Base-by-base conservation (phyloP, 2,113 vertebrate genomes). In the Melanostigma gelatinosum region DNA sequence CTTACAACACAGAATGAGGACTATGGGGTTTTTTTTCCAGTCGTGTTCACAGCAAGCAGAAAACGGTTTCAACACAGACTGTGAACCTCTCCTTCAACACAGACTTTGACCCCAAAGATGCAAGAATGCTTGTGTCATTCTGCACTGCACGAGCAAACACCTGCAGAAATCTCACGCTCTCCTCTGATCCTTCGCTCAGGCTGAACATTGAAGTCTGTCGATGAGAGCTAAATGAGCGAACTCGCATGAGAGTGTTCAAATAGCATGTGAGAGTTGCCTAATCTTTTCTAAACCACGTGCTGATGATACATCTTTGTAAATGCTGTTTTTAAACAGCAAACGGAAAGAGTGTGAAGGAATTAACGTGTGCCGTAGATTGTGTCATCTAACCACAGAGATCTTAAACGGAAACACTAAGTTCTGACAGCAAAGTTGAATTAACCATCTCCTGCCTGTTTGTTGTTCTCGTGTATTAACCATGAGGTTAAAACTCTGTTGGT, bases 361-460 rank as follows among this genome's bases (percentile, higher is more conserved):
- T 8, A 44, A 68, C 40, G 6, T 42, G 36, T 24, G 48, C 22
- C 12, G 16, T 36, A 32, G 64, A 57, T 75, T 75, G 75, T 65
- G 78, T 84, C 83, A 90, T 24, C n/a, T 22, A 22, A 73, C 72
- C 75, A 11, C 80, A 82, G 15, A 32, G 7, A 44, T 24, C 34
- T 44, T 22, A 66, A 46, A 20, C 1, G 38, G 57, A 57, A 32
- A 85, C 78, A 77, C 40, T 52, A 24, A 27, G 71, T 87, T 82
- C 63, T 75, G 16, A 34, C 34, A 32, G 15, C 3, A 4, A n/a
- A 7, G 46, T 27, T 8, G n/a, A 32, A 8, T 69, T 2, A 12
- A 46, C 29, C 24, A 52, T 0, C 4, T 2, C 6, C 7, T 38
- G 32, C 0, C 12, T 6, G 24, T n/a, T 22, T 69, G 68, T 58